Conservation (phyloP, 2,797 vertebrate genomes). For the Falco naumanni region DNA sequence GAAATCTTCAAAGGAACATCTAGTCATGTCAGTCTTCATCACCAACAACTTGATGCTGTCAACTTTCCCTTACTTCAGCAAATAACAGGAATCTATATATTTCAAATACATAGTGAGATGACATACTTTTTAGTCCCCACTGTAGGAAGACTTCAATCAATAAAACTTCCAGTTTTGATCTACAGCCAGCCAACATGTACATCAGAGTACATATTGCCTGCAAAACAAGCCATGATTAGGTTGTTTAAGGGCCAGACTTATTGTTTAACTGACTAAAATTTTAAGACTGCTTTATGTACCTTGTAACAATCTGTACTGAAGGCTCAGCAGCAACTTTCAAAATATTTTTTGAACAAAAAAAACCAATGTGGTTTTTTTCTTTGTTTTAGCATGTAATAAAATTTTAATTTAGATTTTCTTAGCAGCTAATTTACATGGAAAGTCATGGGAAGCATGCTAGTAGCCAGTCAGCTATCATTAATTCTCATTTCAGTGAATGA, state of each 20-base stretch:
- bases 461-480: neutral
- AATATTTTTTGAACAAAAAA: neutral
- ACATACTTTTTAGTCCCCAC: conserved; percentile 28
- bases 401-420: conserved; percentile 1
- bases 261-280: neutral
- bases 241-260: neutral
- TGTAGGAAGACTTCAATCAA: conserved; percentile 54
- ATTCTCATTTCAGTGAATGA: neutral
- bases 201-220: neutral
- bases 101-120: conserved; percentile 50
- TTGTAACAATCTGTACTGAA: neutral
- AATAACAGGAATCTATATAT: conserved; percentile 50
- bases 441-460: neutral
- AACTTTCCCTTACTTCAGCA: conserved; percentile 57
- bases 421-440: neutral
- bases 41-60: neutral
- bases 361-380: neutral
- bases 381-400: neutral
- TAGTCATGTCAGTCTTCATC: neutral
- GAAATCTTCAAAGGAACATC: conserved; percentile 50
- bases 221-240: neutral
- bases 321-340: neutral
- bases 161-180: conserved; percentile 60
- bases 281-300: neutral
- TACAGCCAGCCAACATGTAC: conserved; percentile 4